Percentiles rank a stretch among this genome's conserved stretches.
Evolutionary conservation across 2,888 invertebrate genomes (phyloP).

Genomic region (Colletes collaris): DNA sequence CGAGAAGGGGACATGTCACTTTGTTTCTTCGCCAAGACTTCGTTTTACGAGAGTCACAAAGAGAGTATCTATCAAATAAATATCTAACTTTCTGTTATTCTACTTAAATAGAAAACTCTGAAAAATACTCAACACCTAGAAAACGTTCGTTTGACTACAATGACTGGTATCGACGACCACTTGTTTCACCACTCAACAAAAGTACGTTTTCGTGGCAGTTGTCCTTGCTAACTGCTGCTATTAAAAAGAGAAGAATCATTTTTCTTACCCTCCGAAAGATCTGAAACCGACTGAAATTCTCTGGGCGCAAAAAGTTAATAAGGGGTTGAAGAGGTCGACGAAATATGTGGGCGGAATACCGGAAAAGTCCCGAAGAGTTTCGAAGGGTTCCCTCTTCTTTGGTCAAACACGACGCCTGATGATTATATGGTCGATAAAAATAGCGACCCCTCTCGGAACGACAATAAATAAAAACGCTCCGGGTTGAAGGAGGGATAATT

Average conservation of each 20-base stretch:
- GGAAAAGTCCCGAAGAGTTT: conserved; percentile 30
- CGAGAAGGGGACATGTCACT: conserved; percentile 40
- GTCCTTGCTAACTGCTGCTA: too few species aligned
- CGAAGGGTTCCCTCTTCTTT: conserved; percentile 37
- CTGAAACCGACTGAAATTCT: too few species aligned
- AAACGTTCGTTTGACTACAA: too few species aligned
- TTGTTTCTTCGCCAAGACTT: conserved; percentile 30
- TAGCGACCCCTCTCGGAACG: conserved; percentile 66
- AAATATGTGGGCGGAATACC: conserved; percentile 13
- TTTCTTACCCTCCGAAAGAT: too few species aligned
- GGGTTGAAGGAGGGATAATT: conserved; percentile 58
- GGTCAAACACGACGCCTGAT: conserved; percentile 65
- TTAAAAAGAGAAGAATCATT: too few species aligned
- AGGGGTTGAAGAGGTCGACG: conserved; percentile 1
- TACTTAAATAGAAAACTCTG: too few species aligned
- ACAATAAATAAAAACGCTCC: conserved; percentile 71
- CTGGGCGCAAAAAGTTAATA: not conserved
- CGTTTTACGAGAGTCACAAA: conserved; percentile 9
- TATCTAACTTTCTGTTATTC: too few species aligned
- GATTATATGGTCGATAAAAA: conserved; percentile 76
- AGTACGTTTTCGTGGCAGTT: too few species aligned
- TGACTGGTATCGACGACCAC: too few species aligned
- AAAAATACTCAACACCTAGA: too few species aligned
- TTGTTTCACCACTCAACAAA: too few species aligned
- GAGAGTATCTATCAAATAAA: not conserved